A percentile compares a stretch with the other conserved stretches of the same genome.
Conservation (phyloP, 2,113 vertebrate genomes). For the Malurus elegans region DNA sequence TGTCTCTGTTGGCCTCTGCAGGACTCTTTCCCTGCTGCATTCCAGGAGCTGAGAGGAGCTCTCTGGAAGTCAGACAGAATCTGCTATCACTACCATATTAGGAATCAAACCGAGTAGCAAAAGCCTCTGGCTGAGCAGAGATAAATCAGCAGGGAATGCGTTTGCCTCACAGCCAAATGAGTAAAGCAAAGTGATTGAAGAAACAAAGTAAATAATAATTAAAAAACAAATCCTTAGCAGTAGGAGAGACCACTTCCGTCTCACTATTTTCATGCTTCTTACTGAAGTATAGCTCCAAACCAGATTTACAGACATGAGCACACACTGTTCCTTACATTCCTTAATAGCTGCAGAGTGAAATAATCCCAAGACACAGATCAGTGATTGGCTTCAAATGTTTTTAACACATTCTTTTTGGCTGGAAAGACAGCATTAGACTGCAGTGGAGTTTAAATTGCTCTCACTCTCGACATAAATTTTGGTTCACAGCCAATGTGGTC, state of each 20-base stretch:
- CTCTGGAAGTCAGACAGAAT: constrained; percentile 69
- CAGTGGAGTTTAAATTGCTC: background rate
- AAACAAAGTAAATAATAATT: constrained; percentile 70
- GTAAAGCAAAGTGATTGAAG: constrained; percentile 64
- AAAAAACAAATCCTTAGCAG: background rate
- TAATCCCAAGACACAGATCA: background rate
- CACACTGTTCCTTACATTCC: background rate
- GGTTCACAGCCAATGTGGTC: background rate
- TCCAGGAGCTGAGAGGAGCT: constrained; percentile 70
- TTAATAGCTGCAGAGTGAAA: constrained; percentile 10
- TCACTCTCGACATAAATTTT: background rate
- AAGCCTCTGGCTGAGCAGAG: constrained; percentile 46
- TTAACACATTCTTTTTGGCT: background rate
- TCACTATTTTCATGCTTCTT: background rate
- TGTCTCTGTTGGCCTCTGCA: constrained; percentile 65
- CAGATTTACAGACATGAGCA: background rate
- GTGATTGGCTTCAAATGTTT: background rate
- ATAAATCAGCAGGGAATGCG: constrained; percentile 75
- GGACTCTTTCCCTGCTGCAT: constrained; percentile 65
- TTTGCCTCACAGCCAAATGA: constrained; percentile 73
- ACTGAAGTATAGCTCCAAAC: constrained; percentile 22
- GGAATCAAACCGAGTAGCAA: constrained; percentile 71
- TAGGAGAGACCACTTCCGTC: constrained; percentile 25
- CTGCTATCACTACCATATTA: constrained; percentile 76
- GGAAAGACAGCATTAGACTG: background rate